A percentile compares a stretch with the other conserved stretches of the same genome.
phyloP scores from a whole-genome alignment of 1,140 invertebrate species.

The Drosophila auraria region DNA sequence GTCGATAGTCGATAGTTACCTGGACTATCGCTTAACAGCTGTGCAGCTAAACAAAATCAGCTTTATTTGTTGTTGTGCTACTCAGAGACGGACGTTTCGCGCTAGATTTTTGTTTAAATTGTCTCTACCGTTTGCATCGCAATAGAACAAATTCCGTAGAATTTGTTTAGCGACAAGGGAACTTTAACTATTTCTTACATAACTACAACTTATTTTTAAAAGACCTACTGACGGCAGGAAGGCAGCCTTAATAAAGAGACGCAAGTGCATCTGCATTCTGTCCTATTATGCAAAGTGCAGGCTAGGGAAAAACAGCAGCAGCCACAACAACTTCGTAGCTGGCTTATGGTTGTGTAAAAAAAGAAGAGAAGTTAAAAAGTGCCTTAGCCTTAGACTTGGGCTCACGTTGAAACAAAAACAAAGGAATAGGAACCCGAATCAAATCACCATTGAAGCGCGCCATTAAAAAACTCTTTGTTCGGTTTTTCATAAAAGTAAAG shows the following conservation, averaged over 20 bases:
- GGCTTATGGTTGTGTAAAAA: slow-evolving; percentile 12
- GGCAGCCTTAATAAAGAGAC: slow-evolving; percentile 30
- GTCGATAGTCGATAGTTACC: not conserved
- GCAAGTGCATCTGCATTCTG: slow-evolving; percentile 23
- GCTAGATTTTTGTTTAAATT: slow-evolving; percentile 29
- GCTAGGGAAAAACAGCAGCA: slow-evolving; percentile 15
- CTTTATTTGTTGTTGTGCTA: slow-evolving; percentile 26
- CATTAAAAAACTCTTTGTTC: slow-evolving; percentile 22
- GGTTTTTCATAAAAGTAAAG: slow-evolving; percentile 10
- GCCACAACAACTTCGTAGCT: slow-evolving; percentile 13
- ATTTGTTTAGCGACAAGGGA: not conserved
- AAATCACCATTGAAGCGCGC: slow-evolving; percentile 14
- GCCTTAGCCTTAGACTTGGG: slow-evolving; percentile 16
- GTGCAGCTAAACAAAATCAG: slow-evolving; percentile 21
- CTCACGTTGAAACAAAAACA: not conserved
- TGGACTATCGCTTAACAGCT: slow-evolving; percentile 1
- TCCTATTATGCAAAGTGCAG: slow-evolving; percentile 53
- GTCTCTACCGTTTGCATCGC: slow-evolving; percentile 4
- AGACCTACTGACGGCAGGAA: not conserved
- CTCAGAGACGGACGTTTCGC: slow-evolving; percentile 25
- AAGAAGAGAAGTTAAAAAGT: slow-evolving; percentile 33
- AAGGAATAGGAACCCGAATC: not conserved
- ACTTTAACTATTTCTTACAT: slow-evolving; percentile 12
- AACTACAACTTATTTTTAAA: slow-evolving; percentile 8
- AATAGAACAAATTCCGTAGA: slow-evolving; percentile 5